Percentiles rank a stretch among this genome's conserved stretches.
These are phyloP conservation scores for Capitulum mitella DNA, from an alignment of 2,888 invertebrate species.

Conservation along the genomic window DNA sequence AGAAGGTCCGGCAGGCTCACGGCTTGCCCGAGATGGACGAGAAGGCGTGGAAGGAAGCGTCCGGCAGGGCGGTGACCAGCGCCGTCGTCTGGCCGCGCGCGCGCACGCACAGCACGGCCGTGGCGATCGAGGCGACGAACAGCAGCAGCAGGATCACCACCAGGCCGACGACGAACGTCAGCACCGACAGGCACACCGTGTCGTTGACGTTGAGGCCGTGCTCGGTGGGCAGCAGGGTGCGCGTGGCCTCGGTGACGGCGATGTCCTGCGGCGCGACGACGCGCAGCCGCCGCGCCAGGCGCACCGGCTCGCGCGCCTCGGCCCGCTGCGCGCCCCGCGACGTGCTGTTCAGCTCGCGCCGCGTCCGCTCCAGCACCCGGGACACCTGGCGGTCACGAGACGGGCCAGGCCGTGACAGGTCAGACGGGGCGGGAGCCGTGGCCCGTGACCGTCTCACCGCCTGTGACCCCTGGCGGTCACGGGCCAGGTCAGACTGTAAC, in stretches of 20 bases:
- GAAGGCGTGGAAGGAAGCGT: conserved; percentile 34
- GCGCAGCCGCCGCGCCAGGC: conserved; percentile 57
- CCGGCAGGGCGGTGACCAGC: conserved; percentile 22
- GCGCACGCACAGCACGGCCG: conserved; percentile 49
- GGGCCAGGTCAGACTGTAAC: background rate
- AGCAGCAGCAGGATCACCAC: conserved; percentile 55
- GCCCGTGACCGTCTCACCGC: too few relatives aligned
- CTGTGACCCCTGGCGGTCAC: background rate
- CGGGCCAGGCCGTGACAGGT: too few relatives aligned
- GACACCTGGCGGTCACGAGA: background rate
- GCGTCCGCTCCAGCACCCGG: background rate
- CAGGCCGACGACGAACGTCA: conserved; percentile 57
- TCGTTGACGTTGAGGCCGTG: conserved; percentile 37
- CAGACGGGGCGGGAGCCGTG: too few relatives aligned
- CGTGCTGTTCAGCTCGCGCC: conserved; percentile 42
- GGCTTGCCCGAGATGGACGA: conserved; percentile 32
- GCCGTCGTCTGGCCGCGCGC: conserved; percentile 33
- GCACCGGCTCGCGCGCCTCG: conserved; percentile 50
- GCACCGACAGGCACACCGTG: conserved; percentile 57
- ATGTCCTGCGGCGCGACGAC: conserved; percentile 64
- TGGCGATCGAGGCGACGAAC: conserved; percentile 51
- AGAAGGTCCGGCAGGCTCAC: too few relatives aligned
- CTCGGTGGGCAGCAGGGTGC: conserved; percentile 26
- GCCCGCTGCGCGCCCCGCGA: conserved; percentile 37
- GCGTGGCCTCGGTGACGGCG: conserved; percentile 37